These are phyloP conservation scores for Heliocidaris tuberculata DNA, from an alignment of 35 echinoderm and acorn worm species.

Conservation along the genomic window DNA sequence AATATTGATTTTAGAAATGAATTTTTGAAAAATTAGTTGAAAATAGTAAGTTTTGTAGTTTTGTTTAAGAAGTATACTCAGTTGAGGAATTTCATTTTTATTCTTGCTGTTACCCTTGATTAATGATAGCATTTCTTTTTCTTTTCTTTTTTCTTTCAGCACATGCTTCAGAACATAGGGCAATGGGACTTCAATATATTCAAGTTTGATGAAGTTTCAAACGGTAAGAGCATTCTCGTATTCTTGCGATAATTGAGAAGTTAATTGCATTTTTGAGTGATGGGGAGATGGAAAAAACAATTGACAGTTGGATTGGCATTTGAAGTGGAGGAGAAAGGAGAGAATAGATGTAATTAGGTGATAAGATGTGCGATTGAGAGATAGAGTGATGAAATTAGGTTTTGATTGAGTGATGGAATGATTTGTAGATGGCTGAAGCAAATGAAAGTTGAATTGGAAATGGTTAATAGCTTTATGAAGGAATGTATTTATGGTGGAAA, in stretches of 20 bases:
- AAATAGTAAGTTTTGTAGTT: too few species aligned
- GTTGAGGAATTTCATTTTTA: too few species aligned
- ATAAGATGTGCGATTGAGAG: neutral
- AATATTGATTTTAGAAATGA: too few species aligned
- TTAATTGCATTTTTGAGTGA: neutral
- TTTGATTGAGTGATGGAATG: too few species aligned
- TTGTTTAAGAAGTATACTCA: too few species aligned
- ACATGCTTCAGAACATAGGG: slow-evolving; percentile 15
- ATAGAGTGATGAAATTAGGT: neutral
- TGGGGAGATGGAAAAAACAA: neutral
- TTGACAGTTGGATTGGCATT: neutral
- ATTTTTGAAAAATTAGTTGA: too few species aligned
- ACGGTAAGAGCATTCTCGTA: neutral
- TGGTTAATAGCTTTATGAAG: too few species aligned
- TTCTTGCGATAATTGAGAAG: neutral
- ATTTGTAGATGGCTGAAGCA: too few species aligned
- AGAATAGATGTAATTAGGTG: neutral
- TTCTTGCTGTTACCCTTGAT: neutral
- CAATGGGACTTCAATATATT: slow-evolving; percentile 31
- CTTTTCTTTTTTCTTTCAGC: neutral
- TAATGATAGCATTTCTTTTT: neutral
- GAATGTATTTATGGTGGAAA: too few species aligned
- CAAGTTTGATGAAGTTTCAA: slow-evolving; percentile 33
- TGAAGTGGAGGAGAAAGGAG: neutral
- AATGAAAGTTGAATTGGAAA: too few species aligned